Percentiles rank a stretch among this genome's conserved stretches.
phyloP scores from a whole-genome alignment of 2,797 vertebrate species.

The Bovichtus diacanthus region DNA sequence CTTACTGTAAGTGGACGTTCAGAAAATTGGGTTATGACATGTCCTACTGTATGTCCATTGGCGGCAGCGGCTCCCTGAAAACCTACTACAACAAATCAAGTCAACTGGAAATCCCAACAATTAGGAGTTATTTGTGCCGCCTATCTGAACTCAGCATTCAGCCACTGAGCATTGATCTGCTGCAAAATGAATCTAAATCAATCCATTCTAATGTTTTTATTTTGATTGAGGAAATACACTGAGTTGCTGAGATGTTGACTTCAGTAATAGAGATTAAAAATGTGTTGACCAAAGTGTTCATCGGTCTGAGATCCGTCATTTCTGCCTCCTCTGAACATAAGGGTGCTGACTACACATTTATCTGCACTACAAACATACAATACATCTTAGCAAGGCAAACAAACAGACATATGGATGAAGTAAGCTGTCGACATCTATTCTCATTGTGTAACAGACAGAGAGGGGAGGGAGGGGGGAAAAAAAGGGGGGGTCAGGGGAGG shows the following conservation, averaged over 20 bases:
- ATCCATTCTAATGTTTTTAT: slow-evolving; percentile 65
- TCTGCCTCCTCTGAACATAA: slow-evolving; percentile 52
- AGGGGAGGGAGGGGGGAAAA: neutral
- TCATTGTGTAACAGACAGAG: slow-evolving; percentile 57
- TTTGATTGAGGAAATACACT: slow-evolving; percentile 57
- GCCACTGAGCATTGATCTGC: slow-evolving; percentile 51
- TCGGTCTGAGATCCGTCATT: slow-evolving; percentile 54
- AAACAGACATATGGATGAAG: slow-evolving; percentile 60
- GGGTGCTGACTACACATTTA: slow-evolving; percentile 56
- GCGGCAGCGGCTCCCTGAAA: slow-evolving; percentile 46
- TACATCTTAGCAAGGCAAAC: slow-evolving; percentile 65
- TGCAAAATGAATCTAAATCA: slow-evolving; percentile 56
- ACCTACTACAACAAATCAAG: slow-evolving; percentile 69
- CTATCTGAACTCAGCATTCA: slow-evolving; percentile 53
- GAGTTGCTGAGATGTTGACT: slow-evolving; percentile 66
- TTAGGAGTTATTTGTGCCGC: slow-evolving; percentile 70
- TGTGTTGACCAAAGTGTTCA: slow-evolving; percentile 63
- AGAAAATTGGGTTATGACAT: slow-evolving; percentile 82
- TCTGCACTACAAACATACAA: slow-evolving; percentile 53
- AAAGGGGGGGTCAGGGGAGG: slow-evolving; percentile 53
- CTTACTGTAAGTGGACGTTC: slow-evolving; percentile 78
- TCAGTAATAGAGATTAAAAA: slow-evolving; percentile 70
- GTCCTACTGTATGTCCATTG: slow-evolving; percentile 63
- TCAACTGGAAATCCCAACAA: slow-evolving; percentile 73
- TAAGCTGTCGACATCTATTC: slow-evolving; percentile 61